Conservation (phyloP, 2,888 invertebrate species). For the Cyrtodaria siliqua region DNA sequence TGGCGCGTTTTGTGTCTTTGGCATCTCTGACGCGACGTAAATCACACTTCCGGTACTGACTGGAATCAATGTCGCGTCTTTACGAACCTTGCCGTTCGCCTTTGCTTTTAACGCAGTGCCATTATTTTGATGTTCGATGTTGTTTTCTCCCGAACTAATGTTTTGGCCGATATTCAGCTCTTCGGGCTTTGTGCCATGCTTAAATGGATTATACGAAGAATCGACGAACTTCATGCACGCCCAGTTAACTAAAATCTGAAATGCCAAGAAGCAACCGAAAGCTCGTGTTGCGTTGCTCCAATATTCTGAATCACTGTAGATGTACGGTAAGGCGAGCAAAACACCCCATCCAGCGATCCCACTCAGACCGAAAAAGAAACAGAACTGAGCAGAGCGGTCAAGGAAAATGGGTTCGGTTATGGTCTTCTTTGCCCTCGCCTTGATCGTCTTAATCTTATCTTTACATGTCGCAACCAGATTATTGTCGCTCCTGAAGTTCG, state of each 20-base stretch:
- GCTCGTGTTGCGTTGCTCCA: constrained; percentile 27
- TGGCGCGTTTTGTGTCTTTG: constrained; percentile 11
- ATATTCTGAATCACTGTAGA: constrained; percentile 66
- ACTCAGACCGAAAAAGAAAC: constrained; percentile 39
- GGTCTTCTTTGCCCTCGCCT: too few species aligned
- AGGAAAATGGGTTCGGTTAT: not conserved
- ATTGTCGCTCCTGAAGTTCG: too few species aligned
- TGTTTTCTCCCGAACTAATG: constrained; percentile 12
- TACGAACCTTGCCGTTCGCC: constrained; percentile 11
- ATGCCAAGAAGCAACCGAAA: constrained; percentile 70
- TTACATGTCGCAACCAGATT: too few species aligned
- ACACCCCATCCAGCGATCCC: constrained; percentile 68
- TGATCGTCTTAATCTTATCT: too few species aligned
- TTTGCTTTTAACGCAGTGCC: not conserved
- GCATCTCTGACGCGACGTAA: constrained; percentile 57
- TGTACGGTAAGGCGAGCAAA: constrained; percentile 68
- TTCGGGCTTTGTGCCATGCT: constrained; percentile 61
- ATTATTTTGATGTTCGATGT: not conserved
- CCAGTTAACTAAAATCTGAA: constrained; percentile 79
- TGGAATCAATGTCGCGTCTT: constrained; percentile 21
- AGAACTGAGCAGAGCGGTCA: not conserved
- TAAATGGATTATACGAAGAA: constrained; percentile 68
- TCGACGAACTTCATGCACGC: constrained; percentile 75
- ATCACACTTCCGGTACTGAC: constrained; percentile 35
- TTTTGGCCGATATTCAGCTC: constrained; percentile 40